A percentile compares a stretch with the other conserved stretches of the same genome.
Conservation (phyloP, 2,113 vertebrate species). For the Apodemus sylvaticus region DNA sequence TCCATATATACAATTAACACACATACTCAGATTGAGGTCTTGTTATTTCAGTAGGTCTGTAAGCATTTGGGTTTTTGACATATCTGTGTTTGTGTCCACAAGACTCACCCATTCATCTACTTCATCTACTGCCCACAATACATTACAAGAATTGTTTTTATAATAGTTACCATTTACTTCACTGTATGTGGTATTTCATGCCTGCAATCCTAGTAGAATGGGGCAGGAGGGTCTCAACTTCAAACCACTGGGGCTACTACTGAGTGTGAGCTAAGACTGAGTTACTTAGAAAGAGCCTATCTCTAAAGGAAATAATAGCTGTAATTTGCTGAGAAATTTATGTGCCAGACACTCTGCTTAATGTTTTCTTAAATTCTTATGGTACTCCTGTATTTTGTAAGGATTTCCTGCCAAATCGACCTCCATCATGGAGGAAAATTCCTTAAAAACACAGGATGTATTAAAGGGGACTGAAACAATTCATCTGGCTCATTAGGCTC, state of each 20-base stretch:
- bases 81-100: background rate
- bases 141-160: conserved; percentile 33
- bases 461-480: background rate
- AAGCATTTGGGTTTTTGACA: background rate
- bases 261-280: background rate
- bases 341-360: background rate
- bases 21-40: background rate
- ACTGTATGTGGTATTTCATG: background rate
- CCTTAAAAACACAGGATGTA: background rate
- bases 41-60: background rate
- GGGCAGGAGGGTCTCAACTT: background rate
- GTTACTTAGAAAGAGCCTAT: background rate
- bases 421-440: background rate
- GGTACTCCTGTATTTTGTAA: background rate
- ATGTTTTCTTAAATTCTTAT: conserved; percentile 23
- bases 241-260: too few relatives aligned
- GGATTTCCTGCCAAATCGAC: background rate
- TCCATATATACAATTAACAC: background rate
- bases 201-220: background rate
- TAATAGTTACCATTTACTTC: background rate
- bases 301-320: background rate
- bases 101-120: background rate
- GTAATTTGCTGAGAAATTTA: background rate
- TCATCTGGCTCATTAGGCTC: background rate
- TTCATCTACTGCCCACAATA: background rate